These are phyloP conservation scores for Tetramorium simillimum DNA, from an alignment of 1,140 invertebrate genomes.

Conservation along the genomic window DNA sequence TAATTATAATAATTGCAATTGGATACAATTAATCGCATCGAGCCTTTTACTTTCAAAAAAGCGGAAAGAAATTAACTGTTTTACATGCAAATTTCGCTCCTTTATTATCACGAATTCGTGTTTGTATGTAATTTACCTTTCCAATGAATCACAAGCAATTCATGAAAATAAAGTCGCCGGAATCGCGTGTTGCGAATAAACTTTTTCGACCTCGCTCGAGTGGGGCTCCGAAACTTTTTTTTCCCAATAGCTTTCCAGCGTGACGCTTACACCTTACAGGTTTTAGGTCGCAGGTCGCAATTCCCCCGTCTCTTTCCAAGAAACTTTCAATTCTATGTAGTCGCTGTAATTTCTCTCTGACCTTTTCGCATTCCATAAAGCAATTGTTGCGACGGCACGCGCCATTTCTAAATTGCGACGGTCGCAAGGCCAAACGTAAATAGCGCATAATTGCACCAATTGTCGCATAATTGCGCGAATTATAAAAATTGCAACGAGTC, in stretches of 20 bases:
- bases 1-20: neutral
- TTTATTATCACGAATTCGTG: neutral
- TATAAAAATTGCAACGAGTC: neutral
- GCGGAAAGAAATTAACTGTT: neutral
- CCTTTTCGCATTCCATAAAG: conserved; percentile 31
- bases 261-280: conserved; percentile 1
- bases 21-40: neutral
- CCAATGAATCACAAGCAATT: conserved; percentile 3
- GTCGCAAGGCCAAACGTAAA: conserved; percentile 8
- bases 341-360: neutral
- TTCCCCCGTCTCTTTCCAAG: neutral
- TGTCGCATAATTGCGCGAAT: conserved; percentile 26
- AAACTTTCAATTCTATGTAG: conserved; percentile 32
- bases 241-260: neutral
- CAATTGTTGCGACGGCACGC: neutral
- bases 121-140: conserved; percentile 18
- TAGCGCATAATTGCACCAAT: neutral
- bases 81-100: conserved; percentile 1
- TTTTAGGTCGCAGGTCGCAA: conserved; percentile 31
- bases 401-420: neutral
- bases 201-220: conserved; percentile 22
- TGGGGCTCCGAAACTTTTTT: conserved; percentile 13
- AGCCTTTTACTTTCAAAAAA: neutral
- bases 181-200: conserved; percentile 45
- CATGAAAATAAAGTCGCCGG: conserved; percentile 21